phyloP scores from a whole-genome alignment of 23 tunicate species.

The Diplosoma virens region DNA sequence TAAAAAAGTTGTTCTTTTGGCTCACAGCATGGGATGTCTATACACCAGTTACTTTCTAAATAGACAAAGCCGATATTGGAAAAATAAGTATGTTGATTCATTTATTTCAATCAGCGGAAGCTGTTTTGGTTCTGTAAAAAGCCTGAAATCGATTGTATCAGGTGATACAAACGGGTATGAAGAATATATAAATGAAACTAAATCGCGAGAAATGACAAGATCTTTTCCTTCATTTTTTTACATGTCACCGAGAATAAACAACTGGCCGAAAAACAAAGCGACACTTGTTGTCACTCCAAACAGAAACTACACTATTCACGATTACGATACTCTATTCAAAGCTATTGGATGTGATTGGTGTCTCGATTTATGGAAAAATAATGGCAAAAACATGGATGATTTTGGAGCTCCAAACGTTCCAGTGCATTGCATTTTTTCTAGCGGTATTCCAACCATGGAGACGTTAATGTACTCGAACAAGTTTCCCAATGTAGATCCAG shows the following conservation, averaged over 20 bases:
- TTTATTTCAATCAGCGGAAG: slow-evolving; percentile 69
- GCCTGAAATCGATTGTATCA: slow-evolving; percentile 65
- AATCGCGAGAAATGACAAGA: slow-evolving; percentile 49
- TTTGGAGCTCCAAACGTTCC: slow-evolving; percentile 59
- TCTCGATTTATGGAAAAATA: slow-evolving; percentile 45
- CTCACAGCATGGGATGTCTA: slow-evolving; percentile 91
- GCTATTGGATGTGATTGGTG: slow-evolving; percentile 69
- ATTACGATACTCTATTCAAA: slow-evolving; percentile 59
- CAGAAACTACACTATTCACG: slow-evolving; percentile 68
- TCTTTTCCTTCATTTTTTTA: slow-evolving; percentile 55
- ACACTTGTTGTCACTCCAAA: slow-evolving; percentile 49
- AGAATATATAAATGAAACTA: slow-evolving; percentile 33
- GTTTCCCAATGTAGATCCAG: slow-evolving; percentile 68
- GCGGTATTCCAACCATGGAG: slow-evolving; percentile 57
- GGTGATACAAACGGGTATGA: slow-evolving; percentile 90
- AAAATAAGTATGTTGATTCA: slow-evolving; percentile 69
- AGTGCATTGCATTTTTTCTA: slow-evolving; percentile 80
- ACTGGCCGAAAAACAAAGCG: slow-evolving; percentile 84
- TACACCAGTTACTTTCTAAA: slow-evolving; percentile 51
- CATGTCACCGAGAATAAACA: slow-evolving; percentile 63
- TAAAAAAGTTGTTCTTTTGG: slow-evolving; percentile 73
- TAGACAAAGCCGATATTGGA: slow-evolving; percentile 51
- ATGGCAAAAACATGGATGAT: slow-evolving; percentile 37
- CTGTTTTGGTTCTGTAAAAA: slow-evolving; percentile 71
- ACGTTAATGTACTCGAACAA: slow-evolving; percentile 41